Evolutionary conservation across 2,113 vertebrate species (phyloP).

Genomic region (Pristiophorus japonicus): DNA sequence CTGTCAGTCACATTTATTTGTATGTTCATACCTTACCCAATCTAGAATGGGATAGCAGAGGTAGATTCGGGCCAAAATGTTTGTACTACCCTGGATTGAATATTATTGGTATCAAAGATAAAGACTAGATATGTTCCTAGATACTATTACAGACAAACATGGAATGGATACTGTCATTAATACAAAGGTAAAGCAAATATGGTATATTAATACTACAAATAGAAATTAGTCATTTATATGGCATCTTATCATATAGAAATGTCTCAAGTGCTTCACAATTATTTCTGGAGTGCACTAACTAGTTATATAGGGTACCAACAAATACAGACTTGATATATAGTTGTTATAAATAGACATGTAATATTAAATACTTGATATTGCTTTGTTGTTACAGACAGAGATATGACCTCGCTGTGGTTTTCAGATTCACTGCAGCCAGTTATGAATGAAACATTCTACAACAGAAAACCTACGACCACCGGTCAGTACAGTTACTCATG

Average conservation of each 20-base stretch:
- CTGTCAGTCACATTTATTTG: too few species aligned
- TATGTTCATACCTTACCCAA: too few species aligned
- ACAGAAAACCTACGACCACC: background rate
- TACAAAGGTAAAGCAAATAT: background rate
- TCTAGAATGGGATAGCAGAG: too few species aligned
- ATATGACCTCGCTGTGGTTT: conserved; percentile 21
- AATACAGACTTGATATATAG: background rate
- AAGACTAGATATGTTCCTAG: background rate
- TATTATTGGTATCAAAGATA: background rate
- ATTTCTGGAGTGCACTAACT: background rate
- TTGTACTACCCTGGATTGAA: too few species aligned
- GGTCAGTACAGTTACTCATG: background rate
- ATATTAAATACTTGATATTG: background rate
- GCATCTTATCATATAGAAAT: background rate
- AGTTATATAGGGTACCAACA: background rate
- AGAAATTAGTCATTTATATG: background rate
- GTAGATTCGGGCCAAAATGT: too few species aligned
- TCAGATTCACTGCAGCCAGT: conserved; percentile 6
- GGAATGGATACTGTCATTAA: background rate
- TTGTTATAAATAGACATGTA: background rate
- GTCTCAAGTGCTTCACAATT: background rate
- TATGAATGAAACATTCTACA: conserved; percentile 28
- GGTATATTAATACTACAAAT: background rate
- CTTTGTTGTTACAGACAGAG: conserved; percentile 4
- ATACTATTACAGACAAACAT: background rate